Base-by-base conservation (phyloP, 1,140 invertebrate species). In the Agrilus planipennis region DNA sequence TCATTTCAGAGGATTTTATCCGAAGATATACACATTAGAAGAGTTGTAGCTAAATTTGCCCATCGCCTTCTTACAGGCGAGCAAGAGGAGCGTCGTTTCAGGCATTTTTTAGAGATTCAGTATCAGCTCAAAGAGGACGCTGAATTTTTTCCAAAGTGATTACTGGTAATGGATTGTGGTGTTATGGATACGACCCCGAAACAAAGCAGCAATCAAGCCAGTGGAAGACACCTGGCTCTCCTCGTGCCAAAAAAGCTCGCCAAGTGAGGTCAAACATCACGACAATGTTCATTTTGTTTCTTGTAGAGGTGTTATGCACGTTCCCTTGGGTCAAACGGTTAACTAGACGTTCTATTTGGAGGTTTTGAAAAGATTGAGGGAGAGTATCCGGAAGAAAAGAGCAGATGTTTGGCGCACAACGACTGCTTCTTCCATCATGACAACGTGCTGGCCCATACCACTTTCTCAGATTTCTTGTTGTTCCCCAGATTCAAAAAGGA, bases 131-230 rank as follows among this genome's bases (percentile, higher is more conserved):
- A 44, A 41, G 21, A 32, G 15, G 42, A 44, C 22, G 28, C 22
- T 22, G 30, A 39, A 10, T 42, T 44, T 42, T 30, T 44, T 27
- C 23, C 23, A 27, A 27, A 12, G 15, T 42, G n/a, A 39, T 50
- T 9, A 48, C 52, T 43, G 44, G 50, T 42, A 45, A 53, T 32
- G 43, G 53, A 45, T 44, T 23, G 23, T 51, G 51, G 48, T 41
- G 32, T 0, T 55, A 45, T 37, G 36, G 42, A 14, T 52, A 49
- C 39, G 44, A 48, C 27, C 31, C 44, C 14, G 43, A 51, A 52
- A 57, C 45, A 7, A 53, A 55, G 41, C 40, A 11, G 10, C 41
- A 53, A 40, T 39, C 14, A 22, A 31, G 32, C 9, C 29, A 48
- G 14, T 52, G 44, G 43, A 42, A 42, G 36, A 32, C 35, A 11